Conservation (phyloP, 1,140 invertebrate species). For the Ridgeia piscesae region DNA sequence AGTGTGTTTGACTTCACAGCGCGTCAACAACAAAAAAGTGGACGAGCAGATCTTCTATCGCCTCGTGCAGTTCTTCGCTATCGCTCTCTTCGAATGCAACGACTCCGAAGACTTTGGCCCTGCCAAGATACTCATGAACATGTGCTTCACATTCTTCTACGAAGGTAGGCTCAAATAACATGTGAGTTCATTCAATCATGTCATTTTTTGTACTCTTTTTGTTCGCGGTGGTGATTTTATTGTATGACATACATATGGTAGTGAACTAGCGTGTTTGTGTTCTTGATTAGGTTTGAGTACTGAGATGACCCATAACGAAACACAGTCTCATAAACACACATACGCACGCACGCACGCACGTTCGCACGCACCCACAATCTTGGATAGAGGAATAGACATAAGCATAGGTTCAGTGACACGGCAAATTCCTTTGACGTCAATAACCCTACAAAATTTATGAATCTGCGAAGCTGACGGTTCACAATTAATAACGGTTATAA, state of each 20-base stretch:
- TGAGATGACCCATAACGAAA: no score
- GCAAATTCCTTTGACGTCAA: not conserved
- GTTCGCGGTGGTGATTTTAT: no score
- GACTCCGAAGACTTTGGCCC: conserved; percentile 77
- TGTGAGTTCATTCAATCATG: no score
- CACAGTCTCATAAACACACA: no score
- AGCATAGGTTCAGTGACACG: no score
- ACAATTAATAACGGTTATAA: not conserved
- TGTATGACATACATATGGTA: no score
- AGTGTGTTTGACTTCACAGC: conserved; percentile 43
- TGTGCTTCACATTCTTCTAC: conserved; percentile 80
- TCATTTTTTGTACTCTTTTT: no score
- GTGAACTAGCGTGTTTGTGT: no score
- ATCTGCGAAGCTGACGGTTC: not conserved
- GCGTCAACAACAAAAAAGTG: conserved; percentile 68
- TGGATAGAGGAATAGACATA: no score
- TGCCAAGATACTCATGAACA: conserved; percentile 79
- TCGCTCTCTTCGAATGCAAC: conserved; percentile 76
- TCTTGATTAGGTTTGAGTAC: no score
- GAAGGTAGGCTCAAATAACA: conserved; percentile 60
- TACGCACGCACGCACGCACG: no score
- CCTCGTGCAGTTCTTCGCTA: conserved; percentile 75
- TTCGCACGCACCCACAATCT: no score
- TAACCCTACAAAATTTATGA: not conserved
- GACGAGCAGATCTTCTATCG: conserved; percentile 75